Base-by-base conservation (phyloP, 2,113 vertebrate species). In the Gymnocephalus cernua region DNA sequence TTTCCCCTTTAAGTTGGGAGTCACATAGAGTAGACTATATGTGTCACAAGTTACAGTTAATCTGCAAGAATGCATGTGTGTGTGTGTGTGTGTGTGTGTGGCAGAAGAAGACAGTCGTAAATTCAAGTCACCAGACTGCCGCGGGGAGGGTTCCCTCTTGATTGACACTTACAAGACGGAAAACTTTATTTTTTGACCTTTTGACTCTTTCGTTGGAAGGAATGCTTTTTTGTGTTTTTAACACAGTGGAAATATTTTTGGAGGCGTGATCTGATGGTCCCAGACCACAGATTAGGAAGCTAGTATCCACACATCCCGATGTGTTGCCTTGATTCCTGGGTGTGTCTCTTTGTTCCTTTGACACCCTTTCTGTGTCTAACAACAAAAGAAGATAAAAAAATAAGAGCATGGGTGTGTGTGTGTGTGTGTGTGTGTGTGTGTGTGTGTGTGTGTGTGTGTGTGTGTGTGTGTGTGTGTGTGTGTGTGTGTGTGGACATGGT, bases 151-250 rank as follows among this genome's bases (percentile, higher is more conserved):
- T 71, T 44, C 51, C 44, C 53, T 74, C 69, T 58, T 83, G 79
- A 82, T 61, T 82, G 78, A 83, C 85, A 83, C 67, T 87, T 82
- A 86, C n/a, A 75, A 73, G 59, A 41, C 86, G 62, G 64, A 75
- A 85, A 87, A 69, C 35, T 35, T 77, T 90, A 73, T 86, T 73
- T 54, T 67, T 53, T 86, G 59, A 85, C 83, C 84, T 80, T 54
- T 45, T 70, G 38, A 74, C 54, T 69, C 14, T 73, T 87, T 77
- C 11, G 75, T 45, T 68, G 56, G 1, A 0, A 82, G 63, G 70
- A 87, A 72, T 47, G 57, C 12, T 77, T 86, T 84, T 59, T 58
- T 16, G 54, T 54, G 32, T 64, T 70, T 86, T 81, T 53, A 45
- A 74, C 61, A 70, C 53, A 57, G 27, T 41, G 79, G 64, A 76